Conservation (phyloP, 30 jellyfish, hydroid and myxozoan species). For the Aurelia aurita complex sp. Pacific region DNA sequence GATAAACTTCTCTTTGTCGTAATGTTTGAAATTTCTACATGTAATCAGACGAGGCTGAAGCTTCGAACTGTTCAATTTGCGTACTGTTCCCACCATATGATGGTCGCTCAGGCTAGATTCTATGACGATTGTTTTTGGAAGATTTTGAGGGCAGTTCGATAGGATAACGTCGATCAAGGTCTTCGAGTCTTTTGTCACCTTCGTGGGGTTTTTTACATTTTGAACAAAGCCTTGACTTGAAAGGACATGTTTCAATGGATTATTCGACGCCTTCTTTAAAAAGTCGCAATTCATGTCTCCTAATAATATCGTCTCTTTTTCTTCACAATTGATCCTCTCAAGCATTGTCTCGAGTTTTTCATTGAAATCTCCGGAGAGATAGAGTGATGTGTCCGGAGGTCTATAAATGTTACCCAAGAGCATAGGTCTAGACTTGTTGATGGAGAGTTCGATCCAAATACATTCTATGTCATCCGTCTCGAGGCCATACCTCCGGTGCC, state of each 20-base stretch:
- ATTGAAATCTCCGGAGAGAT: constrained; percentile 29
- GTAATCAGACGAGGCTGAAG: too few relatives aligned
- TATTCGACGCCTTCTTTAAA: constrained; percentile 19
- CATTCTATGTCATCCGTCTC: constrained; percentile 45
- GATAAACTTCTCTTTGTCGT: too few relatives aligned
- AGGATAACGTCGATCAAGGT: too few relatives aligned
- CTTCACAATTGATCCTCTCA: constrained; percentile 27
- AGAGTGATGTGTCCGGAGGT: constrained; percentile 40
- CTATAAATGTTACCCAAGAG: constrained; percentile 36
- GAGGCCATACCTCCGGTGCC: constrained; percentile 43
- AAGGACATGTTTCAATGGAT: constrained; percentile 12
- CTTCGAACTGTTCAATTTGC: too few relatives aligned
- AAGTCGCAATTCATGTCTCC: constrained; percentile 41
- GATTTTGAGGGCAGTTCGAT: too few relatives aligned
- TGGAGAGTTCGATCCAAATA: constrained; percentile 32
- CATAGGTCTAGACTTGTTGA: constrained; percentile 35
- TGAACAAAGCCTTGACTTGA: not conserved
- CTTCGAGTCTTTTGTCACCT: too few relatives aligned
- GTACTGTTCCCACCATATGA: too few relatives aligned
- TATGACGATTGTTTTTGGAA: too few relatives aligned
- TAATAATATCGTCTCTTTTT: constrained; percentile 31
- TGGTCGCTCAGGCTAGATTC: too few relatives aligned
- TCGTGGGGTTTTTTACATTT: not conserved
- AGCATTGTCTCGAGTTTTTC: constrained; percentile 36
- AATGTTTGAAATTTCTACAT: too few relatives aligned